phyloP scores from a whole-genome alignment of 2,113 vertebrate species.

The Gorilla gorilla region DNA sequence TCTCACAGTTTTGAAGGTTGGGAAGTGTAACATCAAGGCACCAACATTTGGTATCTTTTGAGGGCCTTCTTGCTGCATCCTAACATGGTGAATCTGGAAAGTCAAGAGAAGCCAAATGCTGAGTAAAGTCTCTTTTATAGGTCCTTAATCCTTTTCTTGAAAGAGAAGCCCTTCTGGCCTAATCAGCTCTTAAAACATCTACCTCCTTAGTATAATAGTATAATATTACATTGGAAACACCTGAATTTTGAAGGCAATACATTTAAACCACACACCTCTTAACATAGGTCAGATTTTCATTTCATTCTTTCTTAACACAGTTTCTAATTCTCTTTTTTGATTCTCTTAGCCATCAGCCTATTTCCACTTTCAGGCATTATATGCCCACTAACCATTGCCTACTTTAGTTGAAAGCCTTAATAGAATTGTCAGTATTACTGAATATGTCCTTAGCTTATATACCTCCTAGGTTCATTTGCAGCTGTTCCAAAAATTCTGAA shows the following conservation, averaged over 20 bases:
- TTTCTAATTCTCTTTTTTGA: neutral
- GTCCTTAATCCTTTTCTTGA: neutral
- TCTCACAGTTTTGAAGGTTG: neutral
- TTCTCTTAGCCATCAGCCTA: neutral
- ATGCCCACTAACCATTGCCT: neutral
- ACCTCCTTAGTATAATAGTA: neutral
- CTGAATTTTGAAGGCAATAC: neutral
- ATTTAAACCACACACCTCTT: neutral
- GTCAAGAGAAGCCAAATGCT: neutral
- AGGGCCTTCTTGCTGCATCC: neutral
- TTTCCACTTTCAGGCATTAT: neutral
- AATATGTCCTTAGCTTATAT: neutral
- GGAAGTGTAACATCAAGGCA: neutral
- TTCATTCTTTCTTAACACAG: neutral
- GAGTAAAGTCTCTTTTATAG: neutral
- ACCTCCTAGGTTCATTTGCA: neutral
- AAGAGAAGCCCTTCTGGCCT: neutral
- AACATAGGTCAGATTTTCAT: neutral
- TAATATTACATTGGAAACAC: neutral
- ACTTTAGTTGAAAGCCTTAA: neutral
- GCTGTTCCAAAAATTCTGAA: neutral
- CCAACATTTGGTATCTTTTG: neutral
- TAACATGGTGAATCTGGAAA: neutral
- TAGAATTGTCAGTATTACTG: neutral
- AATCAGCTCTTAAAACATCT: neutral